Evolutionary conservation across 1,140 invertebrate species (phyloP).

Genomic region (Cotesia typhae): DNA sequence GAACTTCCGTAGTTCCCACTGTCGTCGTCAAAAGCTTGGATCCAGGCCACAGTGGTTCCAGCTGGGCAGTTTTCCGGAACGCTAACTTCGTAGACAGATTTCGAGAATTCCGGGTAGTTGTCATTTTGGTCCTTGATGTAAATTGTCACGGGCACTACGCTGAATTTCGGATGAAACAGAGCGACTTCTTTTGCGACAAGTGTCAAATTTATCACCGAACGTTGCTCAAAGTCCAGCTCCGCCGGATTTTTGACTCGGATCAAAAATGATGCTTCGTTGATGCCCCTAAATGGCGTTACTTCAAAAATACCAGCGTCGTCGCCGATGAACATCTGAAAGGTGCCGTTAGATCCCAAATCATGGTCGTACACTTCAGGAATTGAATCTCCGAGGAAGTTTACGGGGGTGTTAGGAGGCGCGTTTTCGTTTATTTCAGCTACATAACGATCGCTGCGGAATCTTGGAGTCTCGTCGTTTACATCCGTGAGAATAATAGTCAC

Average conservation of each 20-base stretch:
- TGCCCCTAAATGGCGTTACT: conserved; percentile 85
- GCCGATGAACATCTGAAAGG: conserved; percentile 84
- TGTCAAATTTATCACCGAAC: conserved; percentile 82
- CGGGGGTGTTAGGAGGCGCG: conserved; percentile 87
- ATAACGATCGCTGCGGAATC: conserved; percentile 81
- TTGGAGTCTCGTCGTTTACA: conserved; percentile 92
- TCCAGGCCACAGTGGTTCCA: conserved; percentile 83
- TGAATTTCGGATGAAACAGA: conserved; percentile 76
- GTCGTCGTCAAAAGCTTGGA: conserved; percentile 85
- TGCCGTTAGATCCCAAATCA: conserved; percentile 93
- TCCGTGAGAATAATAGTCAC: conserved; percentile 93
- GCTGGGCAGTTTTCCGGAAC: conserved; percentile 84
- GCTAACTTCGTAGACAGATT: conserved; percentile 79
- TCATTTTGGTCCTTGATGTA: conserved; percentile 92
- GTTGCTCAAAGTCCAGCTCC: conserved; percentile 86
- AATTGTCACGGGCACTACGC: conserved; percentile 84
- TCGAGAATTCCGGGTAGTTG: conserved; percentile 89
- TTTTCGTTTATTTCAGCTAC: conserved; percentile 92
- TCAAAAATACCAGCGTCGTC: conserved; percentile 87
- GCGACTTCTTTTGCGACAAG: conserved; percentile 86
- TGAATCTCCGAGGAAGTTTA: conserved; percentile 83
- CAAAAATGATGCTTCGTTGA: conserved; percentile 92
- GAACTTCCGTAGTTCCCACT: conserved; percentile 85
- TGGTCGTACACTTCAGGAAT: conserved; percentile 90
- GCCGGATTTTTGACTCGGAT: conserved; percentile 87